Evolutionary conservation across 1,140 invertebrate genomes (phyloP).

Genomic region (Cheumatopsyche charites): DNA sequence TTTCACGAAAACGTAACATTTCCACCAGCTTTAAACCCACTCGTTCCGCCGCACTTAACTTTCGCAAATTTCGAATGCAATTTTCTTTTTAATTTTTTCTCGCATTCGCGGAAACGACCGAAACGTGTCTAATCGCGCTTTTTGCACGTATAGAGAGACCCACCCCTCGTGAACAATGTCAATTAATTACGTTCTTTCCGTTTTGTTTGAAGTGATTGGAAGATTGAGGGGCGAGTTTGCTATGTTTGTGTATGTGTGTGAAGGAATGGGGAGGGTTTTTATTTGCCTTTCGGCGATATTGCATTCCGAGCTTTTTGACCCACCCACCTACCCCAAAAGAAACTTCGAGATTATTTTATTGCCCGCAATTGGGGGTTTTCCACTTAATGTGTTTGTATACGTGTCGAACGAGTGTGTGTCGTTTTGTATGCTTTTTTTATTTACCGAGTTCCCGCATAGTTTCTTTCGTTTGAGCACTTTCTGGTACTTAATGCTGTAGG

Average conservation of each 20-base stretch:
- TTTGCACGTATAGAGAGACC: neutral
- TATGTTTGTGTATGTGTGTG: neutral
- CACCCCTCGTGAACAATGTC: conserved; percentile 34
- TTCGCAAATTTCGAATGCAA: too few species aligned
- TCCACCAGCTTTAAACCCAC: too few species aligned
- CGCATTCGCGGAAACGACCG: neutral
- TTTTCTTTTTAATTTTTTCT: too few species aligned
- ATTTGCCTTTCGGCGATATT: conserved; percentile 41
- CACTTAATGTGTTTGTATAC: conserved; percentile 7
- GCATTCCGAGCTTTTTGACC: conserved; percentile 31
- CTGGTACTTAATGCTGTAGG: too few species aligned
- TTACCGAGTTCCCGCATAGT: too few species aligned
- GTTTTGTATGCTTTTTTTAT: too few species aligned
- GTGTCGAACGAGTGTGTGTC: too few species aligned
- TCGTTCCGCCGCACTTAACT: too few species aligned
- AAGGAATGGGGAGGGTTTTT: conserved; percentile 17
- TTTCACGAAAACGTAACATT: too few species aligned
- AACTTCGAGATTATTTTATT: conserved; percentile 38
- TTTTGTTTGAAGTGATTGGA: conserved; percentile 44
- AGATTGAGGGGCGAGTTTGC: neutral
- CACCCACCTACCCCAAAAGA: neutral
- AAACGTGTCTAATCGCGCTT: conserved; percentile 33
- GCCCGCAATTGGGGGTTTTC: conserved; percentile 32
- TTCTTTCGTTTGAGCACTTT: too few species aligned
- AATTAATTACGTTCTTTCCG: conserved; percentile 43